Evolutionary conservation across 2,797 vertebrate genomes (phyloP).

Genomic region (Dicrostonyx torquatus): DNA sequence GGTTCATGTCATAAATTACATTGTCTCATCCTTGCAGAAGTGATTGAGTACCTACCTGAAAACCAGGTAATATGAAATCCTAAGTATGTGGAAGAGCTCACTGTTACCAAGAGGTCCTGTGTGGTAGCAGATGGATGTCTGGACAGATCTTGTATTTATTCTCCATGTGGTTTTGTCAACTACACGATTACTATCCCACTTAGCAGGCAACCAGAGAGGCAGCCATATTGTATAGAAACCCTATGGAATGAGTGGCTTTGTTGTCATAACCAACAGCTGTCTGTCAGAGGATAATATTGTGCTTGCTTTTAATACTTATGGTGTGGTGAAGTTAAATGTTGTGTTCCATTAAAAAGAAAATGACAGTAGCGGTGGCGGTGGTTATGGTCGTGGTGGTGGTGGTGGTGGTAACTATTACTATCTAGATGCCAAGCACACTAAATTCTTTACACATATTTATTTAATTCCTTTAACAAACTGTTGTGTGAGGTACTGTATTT

Average conservation of each 20-base stretch:
- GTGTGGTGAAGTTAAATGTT: slow-evolving; percentile 41
- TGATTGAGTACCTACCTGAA: slow-evolving; percentile 67
- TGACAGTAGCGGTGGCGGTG: background rate
- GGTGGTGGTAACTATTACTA: background rate
- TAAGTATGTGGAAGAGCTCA: slow-evolving; percentile 37
- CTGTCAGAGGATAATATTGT: slow-evolving; percentile 11
- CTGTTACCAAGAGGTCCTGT: background rate
- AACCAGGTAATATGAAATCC: slow-evolving; percentile 77
- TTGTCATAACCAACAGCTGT: background rate
- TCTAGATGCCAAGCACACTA: background rate
- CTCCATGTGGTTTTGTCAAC: background rate
- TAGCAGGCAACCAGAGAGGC: slow-evolving; percentile 30
- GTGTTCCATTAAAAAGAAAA: background rate
- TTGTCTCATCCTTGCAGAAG: slow-evolving; percentile 64
- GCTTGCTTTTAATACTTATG: slow-evolving; percentile 30
- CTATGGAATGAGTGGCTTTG: slow-evolving; percentile 8
- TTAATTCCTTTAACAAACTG: background rate
- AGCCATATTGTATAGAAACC: slow-evolving; percentile 7
- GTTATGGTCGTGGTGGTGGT: background rate
- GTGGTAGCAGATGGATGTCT: slow-evolving; percentile 36
- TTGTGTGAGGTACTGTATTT: background rate
- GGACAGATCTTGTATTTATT: slow-evolving; percentile 18
- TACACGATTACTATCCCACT: slow-evolving; percentile 28
- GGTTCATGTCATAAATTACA: slow-evolving; percentile 62
- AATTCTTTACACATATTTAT: slow-evolving; percentile 41